A percentile compares a stretch with the other conserved stretches of the same genome.
Conservation (phyloP, 2,797 vertebrate species). For the Helarctos malayanus region DNA sequence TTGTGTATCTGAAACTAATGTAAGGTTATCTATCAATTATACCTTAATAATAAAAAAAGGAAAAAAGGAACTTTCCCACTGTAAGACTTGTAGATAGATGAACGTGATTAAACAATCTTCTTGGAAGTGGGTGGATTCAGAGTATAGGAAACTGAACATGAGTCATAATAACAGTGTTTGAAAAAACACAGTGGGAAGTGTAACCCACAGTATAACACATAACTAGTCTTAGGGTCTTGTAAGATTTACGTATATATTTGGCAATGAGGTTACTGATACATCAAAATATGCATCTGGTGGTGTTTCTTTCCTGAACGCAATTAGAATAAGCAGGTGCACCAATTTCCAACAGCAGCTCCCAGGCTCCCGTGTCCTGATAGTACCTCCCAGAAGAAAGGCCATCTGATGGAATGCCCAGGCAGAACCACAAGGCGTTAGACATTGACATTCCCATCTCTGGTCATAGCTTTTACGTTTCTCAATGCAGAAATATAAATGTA, state of each 20-base stretch:
- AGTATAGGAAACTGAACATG: background rate
- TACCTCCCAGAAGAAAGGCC: constrained; percentile 1
- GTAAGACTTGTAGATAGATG: background rate
- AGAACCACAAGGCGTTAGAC: background rate
- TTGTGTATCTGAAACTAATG: background rate
- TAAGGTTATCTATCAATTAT: background rate
- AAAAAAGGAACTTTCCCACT: background rate
- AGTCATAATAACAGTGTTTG: constrained; percentile 7
- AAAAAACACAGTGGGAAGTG: background rate
- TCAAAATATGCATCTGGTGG: background rate
- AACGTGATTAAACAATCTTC: background rate
- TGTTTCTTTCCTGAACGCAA: constrained; percentile 12
- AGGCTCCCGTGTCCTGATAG: background rate
- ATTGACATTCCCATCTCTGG: background rate
- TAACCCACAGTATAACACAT: background rate
- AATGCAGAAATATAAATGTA: background rate
- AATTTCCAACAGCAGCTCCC: background rate
- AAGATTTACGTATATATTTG: background rate
- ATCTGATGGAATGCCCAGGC: background rate
- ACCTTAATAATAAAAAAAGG: background rate
- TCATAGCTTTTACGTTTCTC: background rate
- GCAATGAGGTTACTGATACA: background rate
- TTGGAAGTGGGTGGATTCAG: background rate
- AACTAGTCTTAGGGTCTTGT: background rate
- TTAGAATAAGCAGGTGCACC: constrained; percentile 25